Conservation (phyloP, 2,888 invertebrate species). For the Ennomos quercinarius region DNA sequence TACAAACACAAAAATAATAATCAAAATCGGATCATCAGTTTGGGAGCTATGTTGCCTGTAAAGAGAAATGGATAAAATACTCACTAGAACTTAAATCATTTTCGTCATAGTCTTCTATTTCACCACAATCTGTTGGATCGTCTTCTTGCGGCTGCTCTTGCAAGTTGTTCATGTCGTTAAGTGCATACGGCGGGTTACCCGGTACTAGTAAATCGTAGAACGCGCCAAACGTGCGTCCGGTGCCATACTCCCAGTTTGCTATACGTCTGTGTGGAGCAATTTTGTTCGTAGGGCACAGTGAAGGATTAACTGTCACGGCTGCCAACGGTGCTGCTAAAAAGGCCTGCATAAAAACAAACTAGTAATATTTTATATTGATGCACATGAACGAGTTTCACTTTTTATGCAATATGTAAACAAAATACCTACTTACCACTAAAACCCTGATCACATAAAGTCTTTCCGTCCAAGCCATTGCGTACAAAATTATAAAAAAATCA, state of each 20-base stretch:
- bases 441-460: conserved; percentile 13
- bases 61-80: conserved; percentile 36
- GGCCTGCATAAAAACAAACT: conserved; percentile 42
- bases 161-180: conserved; percentile 51
- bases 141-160: conserved; percentile 70
- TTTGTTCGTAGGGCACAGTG: conserved; percentile 76
- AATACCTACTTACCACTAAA: conserved; percentile 28
- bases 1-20: too few relatives aligned
- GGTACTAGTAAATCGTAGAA: conserved; percentile 63
- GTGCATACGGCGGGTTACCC: conserved; percentile 43
- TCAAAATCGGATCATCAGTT: too few relatives aligned
- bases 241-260: conserved; percentile 46
- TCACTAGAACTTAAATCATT: conserved; percentile 74
- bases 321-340: conserved; percentile 49
- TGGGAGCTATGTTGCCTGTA: too few relatives aligned
- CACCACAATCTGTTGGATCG: conserved; percentile 72
- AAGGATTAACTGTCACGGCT: conserved; percentile 66
- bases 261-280: conserved; percentile 70
- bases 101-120: conserved; percentile 80
- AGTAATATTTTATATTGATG: conserved; percentile 1
- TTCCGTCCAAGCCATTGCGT: conserved; percentile 19
- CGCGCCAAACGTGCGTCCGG: conserved; percentile 66
- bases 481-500: conserved; percentile 12
- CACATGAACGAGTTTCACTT: too few relatives aligned
- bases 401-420: too few relatives aligned